A percentile compares a stretch with the other conserved stretches of the same genome.
phyloP scores from a whole-genome alignment of 2,888 invertebrate genomes.

The Acanthopleura granulata region DNA sequence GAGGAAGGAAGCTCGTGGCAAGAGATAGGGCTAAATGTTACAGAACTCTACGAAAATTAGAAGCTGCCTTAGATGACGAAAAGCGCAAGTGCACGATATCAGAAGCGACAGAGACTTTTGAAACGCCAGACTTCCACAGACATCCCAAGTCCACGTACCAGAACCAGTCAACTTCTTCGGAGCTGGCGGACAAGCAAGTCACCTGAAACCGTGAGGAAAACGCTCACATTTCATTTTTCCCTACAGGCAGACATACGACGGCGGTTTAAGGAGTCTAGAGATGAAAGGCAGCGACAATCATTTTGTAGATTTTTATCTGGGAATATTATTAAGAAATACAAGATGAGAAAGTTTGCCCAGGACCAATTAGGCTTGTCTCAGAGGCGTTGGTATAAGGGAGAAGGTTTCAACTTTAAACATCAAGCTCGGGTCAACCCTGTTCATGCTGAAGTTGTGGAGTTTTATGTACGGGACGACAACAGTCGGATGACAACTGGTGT shows the following conservation, averaged over 20 bases:
- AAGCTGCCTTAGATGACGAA: too few species aligned
- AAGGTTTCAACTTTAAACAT: too few species aligned
- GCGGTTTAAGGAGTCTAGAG: neutral
- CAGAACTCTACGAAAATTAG: too few species aligned
- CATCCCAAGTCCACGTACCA: conserved; percentile 17
- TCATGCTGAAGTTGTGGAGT: too few species aligned
- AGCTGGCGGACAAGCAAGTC: neutral
- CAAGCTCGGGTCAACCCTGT: too few species aligned
- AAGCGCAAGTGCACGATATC: too few species aligned
- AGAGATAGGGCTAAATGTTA: too few species aligned
- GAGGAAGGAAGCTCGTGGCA: too few species aligned
- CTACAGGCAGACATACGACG: conserved; percentile 12
- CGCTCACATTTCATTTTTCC: conserved; percentile 21
- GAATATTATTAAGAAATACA: conserved; percentile 21
- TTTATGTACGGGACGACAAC: too few species aligned
- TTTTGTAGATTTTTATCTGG: neutral
- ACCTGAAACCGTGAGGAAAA: conserved; percentile 13
- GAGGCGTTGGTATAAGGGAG: neutral
- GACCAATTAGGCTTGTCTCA: conserved; percentile 11
- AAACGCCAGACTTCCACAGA: too few species aligned
- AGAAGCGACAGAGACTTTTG: too few species aligned
- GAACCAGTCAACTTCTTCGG: conserved; percentile 12
- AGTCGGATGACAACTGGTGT: too few species aligned
- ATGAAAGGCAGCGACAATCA: neutral
- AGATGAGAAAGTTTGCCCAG: neutral